Conservation (phyloP, 2,113 vertebrate species). For the Saimiri boliviensis region DNA sequence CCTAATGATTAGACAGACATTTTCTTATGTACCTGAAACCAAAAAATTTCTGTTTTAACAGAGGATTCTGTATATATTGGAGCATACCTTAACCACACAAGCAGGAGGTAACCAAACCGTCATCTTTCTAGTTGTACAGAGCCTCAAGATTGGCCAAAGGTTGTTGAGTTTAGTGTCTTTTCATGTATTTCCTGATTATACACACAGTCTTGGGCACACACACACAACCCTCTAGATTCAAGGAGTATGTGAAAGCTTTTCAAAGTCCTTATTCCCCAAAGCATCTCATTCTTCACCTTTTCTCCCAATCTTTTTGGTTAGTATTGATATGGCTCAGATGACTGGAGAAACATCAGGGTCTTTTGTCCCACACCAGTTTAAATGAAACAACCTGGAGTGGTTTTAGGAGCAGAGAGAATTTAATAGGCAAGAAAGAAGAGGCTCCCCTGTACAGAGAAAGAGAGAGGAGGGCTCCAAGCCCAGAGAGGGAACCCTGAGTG, state of each 20-base stretch:
- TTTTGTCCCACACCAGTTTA: accelerated
- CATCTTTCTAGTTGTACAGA: neutral
- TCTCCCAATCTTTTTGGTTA: neutral
- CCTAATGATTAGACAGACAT: neutral
- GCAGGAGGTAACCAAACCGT: neutral
- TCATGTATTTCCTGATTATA: neutral
- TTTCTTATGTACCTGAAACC: neutral
- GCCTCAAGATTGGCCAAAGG: neutral
- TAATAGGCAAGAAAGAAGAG: too few relatives aligned
- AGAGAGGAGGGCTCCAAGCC: too few relatives aligned
- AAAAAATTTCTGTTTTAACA: neutral
- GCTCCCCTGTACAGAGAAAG: too few relatives aligned
- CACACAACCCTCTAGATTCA: neutral
- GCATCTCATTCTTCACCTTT: neutral
- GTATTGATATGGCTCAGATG: too few relatives aligned
- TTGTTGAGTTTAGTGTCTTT: neutral
- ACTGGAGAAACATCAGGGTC: too few relatives aligned
- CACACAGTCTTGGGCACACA: neutral
- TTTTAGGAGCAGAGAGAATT: too few relatives aligned
- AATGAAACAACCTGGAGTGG: too few relatives aligned
- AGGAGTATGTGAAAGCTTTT: neutral
- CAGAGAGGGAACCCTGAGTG: too few relatives aligned
- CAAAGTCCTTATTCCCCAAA: neutral
- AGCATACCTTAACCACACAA: neutral
- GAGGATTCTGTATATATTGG: neutral